These are phyloP conservation scores for Zoroaster sp. DNA, from an alignment of 53 echinoderm and acorn worm species.

Conservation along the genomic window DNA sequence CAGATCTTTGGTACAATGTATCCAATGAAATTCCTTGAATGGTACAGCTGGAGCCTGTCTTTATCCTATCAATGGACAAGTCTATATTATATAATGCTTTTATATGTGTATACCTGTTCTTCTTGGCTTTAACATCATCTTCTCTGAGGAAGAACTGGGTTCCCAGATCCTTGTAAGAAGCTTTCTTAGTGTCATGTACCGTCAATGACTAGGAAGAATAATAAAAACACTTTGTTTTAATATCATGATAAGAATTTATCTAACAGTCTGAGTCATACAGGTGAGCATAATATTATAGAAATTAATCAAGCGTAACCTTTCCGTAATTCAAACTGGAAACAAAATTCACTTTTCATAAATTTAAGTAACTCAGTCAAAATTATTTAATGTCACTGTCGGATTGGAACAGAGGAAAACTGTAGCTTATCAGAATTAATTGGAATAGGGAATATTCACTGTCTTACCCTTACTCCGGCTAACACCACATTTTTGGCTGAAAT, in stretches of 20 bases:
- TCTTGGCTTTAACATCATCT: constrained; percentile 77
- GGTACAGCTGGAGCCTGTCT: too few relatives aligned
- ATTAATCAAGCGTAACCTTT: too few relatives aligned
- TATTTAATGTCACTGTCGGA: too few relatives aligned
- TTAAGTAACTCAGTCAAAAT: not conserved
- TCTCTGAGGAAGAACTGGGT: constrained; percentile 96
- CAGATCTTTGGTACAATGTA: too few relatives aligned
- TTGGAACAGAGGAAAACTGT: not conserved
- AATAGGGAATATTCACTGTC: not conserved
- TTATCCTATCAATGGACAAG: too few relatives aligned
- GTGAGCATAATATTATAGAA: not conserved
- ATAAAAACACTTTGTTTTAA: not conserved
- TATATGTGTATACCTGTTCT: constrained; percentile 71
- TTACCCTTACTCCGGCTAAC: constrained; percentile 94
- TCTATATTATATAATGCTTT: not conserved
- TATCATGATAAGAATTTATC: too few relatives aligned
- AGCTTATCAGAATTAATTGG: too few relatives aligned
- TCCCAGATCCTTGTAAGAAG: constrained; percentile 77
- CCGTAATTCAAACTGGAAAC: too few relatives aligned
- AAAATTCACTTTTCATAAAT: too few relatives aligned
- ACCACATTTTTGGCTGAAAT: constrained; percentile 91
- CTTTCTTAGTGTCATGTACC: constrained; percentile 75
- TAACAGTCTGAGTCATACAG: not conserved
- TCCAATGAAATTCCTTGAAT: too few relatives aligned
- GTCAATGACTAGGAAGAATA: constrained; percentile 81